phyloP scores from a whole-genome alignment of 2,113 vertebrate species.

The Paraplagusia blochii region DNA sequence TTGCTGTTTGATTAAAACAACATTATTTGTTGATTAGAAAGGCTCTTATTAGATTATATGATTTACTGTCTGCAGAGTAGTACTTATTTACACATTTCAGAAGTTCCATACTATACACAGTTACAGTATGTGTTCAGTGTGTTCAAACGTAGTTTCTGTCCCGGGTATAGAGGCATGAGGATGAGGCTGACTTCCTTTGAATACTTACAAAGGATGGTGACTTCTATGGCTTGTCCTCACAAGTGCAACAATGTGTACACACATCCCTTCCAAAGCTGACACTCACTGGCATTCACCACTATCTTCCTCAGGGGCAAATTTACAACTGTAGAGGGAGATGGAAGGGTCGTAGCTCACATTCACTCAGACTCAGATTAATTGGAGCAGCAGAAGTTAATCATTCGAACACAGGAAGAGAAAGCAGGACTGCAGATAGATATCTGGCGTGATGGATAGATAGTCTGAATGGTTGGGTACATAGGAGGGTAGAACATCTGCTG shows the following conservation, averaged over 20 bases:
- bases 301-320: constrained; percentile 41
- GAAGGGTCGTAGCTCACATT: constrained; percentile 47
- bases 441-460: too few relatives aligned
- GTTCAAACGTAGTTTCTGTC: not conserved
- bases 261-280: not conserved
- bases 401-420: constrained; percentile 31
- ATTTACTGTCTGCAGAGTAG: too few relatives aligned
- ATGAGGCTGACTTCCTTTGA: constrained; percentile 16
- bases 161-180: not conserved
- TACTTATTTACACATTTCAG: too few relatives aligned
- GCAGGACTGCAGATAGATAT: not conserved
- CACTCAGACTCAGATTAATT: constrained; percentile 28
- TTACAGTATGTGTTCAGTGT: too few relatives aligned
- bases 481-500: too few relatives aligned
- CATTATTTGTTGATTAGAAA: too few relatives aligned
- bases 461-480: too few relatives aligned
- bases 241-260: not conserved
- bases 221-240: constrained; percentile 7
- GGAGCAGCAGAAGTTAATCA: constrained; percentile 38
- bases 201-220: constrained; percentile 1
- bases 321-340: constrained; percentile 66
- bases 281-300: constrained; percentile 7
- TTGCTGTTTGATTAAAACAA: too few relatives aligned
- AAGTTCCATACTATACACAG: too few relatives aligned
- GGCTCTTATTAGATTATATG: too few relatives aligned